Percentiles rank a stretch among this genome's conserved stretches.
phyloP scores from a whole-genome alignment of 2,113 vertebrate species.

The Sardina pilchardus region DNA sequence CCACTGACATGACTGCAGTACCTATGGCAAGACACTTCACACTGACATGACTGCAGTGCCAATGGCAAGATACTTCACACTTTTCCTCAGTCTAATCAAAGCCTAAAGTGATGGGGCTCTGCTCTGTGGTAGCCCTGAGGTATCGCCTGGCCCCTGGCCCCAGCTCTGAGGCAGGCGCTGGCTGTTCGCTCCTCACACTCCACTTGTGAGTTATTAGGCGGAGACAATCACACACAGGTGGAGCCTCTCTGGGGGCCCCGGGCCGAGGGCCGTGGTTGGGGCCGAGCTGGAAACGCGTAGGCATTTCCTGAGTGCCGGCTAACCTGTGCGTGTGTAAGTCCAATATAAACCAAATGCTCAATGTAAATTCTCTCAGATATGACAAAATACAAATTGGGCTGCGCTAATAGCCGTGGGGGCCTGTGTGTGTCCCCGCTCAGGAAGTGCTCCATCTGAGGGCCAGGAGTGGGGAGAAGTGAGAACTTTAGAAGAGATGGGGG shows the following conservation, averaged over 20 bases:
- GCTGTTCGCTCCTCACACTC: neutral
- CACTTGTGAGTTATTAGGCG: slow-evolving; percentile 20
- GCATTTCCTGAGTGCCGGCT: neutral
- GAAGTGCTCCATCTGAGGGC: neutral
- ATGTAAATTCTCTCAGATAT: neutral
- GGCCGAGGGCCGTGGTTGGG: neutral
- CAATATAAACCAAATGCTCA: neutral
- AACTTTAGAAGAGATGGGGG: neutral
- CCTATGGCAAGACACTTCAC: too few species aligned
- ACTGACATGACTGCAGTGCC: neutral
- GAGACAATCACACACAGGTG: slow-evolving; percentile 14
- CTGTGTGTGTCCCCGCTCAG: neutral
- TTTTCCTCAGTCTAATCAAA: neutral
- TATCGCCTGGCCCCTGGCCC: neutral
- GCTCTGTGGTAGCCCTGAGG: neutral
- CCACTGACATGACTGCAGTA: too few species aligned
- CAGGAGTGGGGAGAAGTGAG: neutral
- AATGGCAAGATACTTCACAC: neutral
- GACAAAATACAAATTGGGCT: neutral
- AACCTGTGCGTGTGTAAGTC: neutral
- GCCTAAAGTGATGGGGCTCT: neutral
- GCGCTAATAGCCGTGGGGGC: neutral
- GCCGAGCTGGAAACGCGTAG: neutral
- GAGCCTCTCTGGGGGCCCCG: neutral
- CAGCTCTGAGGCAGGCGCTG: neutral